Evolutionary conservation across 2,888 invertebrate species (phyloP).

Genomic region (Parnassius apollo): DNA sequence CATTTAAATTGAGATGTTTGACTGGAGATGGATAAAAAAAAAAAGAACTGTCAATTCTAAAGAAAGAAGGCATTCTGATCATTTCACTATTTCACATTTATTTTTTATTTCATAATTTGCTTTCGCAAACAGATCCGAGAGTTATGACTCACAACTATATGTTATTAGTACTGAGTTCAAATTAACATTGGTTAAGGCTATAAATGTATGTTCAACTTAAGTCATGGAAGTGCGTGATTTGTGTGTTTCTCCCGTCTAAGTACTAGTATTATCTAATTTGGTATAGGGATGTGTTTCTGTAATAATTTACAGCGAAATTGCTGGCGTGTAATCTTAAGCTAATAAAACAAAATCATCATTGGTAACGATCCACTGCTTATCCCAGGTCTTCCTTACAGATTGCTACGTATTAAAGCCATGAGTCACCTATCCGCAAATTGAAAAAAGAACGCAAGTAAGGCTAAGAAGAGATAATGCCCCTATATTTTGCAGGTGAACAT

Average conservation of each 20-base stretch:
- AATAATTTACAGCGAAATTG: not conserved
- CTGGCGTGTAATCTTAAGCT: not conserved
- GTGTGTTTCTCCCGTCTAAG: conserved; percentile 14
- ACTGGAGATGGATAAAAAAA: conserved; percentile 27
- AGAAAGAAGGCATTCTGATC: conserved; percentile 8
- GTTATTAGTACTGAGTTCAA: conserved; percentile 7
- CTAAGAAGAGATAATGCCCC: not conserved
- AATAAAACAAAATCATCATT: too few relatives aligned
- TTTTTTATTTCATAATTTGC: conserved; percentile 1
- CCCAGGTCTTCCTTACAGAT: too few relatives aligned
- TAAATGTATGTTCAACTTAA: conserved; percentile 19
- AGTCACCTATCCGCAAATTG: too few relatives aligned
- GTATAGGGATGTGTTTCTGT: conserved; percentile 7
- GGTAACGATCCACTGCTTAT: too few relatives aligned
- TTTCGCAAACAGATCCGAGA: not conserved
- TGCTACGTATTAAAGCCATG: too few relatives aligned
- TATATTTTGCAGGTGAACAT: too few relatives aligned
- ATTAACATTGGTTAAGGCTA: conserved; percentile 21
- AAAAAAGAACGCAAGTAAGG: not conserved
- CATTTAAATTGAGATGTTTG: conserved; percentile 48
- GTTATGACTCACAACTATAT: conserved; percentile 7
- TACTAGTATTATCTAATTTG: conserved; percentile 21
- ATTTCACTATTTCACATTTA: conserved; percentile 1
- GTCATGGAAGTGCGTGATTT: conserved; percentile 20
- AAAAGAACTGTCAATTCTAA: conserved; percentile 5